phyloP scores from a whole-genome alignment of 2,888 invertebrate species.

The Achlya flavicornis region DNA sequence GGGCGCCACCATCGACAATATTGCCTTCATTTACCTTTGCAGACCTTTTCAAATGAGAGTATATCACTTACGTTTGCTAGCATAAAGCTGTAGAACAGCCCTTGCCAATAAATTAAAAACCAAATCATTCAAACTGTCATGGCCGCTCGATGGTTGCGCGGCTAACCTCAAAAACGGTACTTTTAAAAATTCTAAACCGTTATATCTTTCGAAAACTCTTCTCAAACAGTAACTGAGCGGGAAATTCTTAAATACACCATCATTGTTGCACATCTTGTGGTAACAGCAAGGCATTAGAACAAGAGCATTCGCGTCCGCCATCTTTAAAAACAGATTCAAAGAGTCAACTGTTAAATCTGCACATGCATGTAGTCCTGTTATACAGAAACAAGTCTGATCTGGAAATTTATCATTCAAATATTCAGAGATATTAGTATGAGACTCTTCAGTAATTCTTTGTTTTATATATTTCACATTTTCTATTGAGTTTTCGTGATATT shows the following conservation, averaged over 20 bases:
- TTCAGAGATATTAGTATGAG: constrained; percentile 68
- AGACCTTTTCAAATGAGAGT: too few species aligned
- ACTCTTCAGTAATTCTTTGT: constrained; percentile 82
- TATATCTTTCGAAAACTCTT: constrained; percentile 51
- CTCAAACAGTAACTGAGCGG: constrained; percentile 85
- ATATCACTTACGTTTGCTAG: constrained; percentile 79
- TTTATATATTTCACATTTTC: constrained; percentile 83
- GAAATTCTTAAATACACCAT: constrained; percentile 84
- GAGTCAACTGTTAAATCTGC: constrained; percentile 89
- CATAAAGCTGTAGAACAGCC: constrained; percentile 86
- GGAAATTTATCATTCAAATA: constrained; percentile 67
- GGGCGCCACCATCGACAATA: too few species aligned
- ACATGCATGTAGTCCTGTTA: constrained; percentile 89
- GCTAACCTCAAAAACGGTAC: constrained; percentile 89
- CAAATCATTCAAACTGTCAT: constrained; percentile 77
- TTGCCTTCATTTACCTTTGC: too few species aligned
- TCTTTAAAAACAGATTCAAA: constrained; percentile 85
- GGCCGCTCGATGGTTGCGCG: constrained; percentile 86
- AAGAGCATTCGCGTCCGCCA: constrained; percentile 81
- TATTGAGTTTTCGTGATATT: constrained; percentile 79
- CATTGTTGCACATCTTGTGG: constrained; percentile 83
- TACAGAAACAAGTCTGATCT: constrained; percentile 55
- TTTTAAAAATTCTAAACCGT: constrained; percentile 74
- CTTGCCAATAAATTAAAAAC: constrained; percentile 83
- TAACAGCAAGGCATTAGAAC: constrained; percentile 92